Percentiles rank a stretch among this genome's conserved stretches.
phyloP scores from a whole-genome alignment of 2,113 vertebrate genomes.

The Oncorhynchus kisutch region DNA sequence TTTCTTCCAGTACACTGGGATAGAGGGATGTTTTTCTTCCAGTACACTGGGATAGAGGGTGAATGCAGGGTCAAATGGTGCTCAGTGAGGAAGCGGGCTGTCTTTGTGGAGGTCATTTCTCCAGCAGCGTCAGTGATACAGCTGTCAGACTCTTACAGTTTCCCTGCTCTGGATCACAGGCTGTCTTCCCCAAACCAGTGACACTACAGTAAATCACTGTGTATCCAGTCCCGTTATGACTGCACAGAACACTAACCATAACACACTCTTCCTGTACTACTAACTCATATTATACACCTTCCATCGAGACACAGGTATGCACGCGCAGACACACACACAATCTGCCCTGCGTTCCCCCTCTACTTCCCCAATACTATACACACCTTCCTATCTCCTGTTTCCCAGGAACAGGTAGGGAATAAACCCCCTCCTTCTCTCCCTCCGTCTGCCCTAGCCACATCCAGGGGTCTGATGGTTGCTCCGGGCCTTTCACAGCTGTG shows the following conservation, averaged over 20 bases:
- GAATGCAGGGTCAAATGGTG: conserved; percentile 39
- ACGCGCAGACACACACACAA: conserved; percentile 25
- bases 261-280: conserved; percentile 10
- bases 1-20: too few species aligned
- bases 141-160: conserved; percentile 32
- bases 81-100: conserved; percentile 38
- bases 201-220: conserved; percentile 17
- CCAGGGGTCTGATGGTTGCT: conserved; percentile 26
- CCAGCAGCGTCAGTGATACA: conserved; percentile 33
- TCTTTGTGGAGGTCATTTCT: conserved; percentile 51
- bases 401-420: too few species aligned
- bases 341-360: neutral
- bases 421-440: neutral
- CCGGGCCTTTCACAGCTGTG: conserved; percentile 49
- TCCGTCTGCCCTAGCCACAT: conserved; percentile 2
- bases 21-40: neutral
- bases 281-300: conserved; percentile 26
- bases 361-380: neutral
- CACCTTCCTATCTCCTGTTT: too few species aligned
- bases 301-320: conserved; percentile 5
- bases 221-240: conserved; percentile 39
- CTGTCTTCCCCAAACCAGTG: conserved; percentile 22
- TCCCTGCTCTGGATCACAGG: conserved; percentile 18
- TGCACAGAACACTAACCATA: conserved; percentile 19
- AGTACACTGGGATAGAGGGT: conserved; percentile 12